phyloP scores from a whole-genome alignment of 2,797 vertebrate species.

The Sebastes nivosus region DNA sequence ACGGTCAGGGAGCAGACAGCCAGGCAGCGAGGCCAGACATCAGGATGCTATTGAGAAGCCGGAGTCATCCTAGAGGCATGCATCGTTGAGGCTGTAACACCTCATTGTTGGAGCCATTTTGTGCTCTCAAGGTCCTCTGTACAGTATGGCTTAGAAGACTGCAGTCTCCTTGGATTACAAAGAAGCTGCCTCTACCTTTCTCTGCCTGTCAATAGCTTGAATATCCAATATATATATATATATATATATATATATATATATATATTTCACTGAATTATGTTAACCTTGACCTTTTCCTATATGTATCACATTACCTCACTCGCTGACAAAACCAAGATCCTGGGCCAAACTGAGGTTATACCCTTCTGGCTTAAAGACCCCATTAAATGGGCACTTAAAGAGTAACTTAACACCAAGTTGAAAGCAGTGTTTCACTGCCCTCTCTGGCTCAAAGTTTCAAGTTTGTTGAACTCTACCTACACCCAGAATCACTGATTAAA shows the following conservation, averaged over 20 bases:
- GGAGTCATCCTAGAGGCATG: constrained; percentile 56
- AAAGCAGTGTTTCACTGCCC: background rate
- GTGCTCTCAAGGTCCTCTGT: constrained; percentile 56
- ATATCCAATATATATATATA: constrained; percentile 13
- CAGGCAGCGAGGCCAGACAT: constrained; percentile 58
- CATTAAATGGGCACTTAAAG: background rate
- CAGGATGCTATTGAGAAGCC: constrained; percentile 61
- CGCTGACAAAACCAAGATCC: background rate
- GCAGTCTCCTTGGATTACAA: constrained; percentile 50
- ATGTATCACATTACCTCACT: background rate
- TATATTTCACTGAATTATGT: background rate
- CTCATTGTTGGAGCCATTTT: constrained; percentile 42
- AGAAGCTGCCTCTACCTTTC: constrained; percentile 15
- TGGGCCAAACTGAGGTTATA: background rate
- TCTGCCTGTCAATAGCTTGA: constrained; percentile 28
- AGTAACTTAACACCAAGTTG: background rate
- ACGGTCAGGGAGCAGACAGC: constrained; percentile 68
- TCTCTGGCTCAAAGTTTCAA: background rate
- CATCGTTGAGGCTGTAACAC: constrained; percentile 18
- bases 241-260: constrained; percentile 22
- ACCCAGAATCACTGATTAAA: background rate
- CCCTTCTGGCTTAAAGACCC: background rate
- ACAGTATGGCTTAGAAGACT: constrained; percentile 30
- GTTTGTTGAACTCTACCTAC: background rate
- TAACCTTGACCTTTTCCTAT: constrained; percentile 9